phyloP scores from a whole-genome alignment of 2,888 invertebrate species.

The Sphaerophoria rueppellii region DNA sequence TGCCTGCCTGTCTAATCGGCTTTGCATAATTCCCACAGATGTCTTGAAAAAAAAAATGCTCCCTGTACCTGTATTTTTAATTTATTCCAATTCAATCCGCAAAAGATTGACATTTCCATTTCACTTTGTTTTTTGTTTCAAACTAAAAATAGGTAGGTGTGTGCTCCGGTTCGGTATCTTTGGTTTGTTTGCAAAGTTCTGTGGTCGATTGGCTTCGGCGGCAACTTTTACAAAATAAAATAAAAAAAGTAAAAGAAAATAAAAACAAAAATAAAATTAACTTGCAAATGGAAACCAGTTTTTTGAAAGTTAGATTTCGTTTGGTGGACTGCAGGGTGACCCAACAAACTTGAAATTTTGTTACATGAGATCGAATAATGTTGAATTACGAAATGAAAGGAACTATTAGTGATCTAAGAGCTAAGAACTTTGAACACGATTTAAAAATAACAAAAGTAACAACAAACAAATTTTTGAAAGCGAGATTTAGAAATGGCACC shows the following conservation, averaged over 20 bases:
- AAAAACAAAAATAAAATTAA: slow-evolving; percentile 46
- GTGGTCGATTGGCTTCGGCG: slow-evolving; percentile 48
- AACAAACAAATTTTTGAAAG: no score
- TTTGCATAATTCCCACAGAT: slow-evolving; percentile 64
- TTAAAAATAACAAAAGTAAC: no score
- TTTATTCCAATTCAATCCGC: slow-evolving; percentile 13
- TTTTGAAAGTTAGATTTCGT: neutral
- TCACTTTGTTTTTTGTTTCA: neutral
- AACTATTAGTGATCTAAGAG: no score
- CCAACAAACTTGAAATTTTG: no score
- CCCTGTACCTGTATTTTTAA: neutral
- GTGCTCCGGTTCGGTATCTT: slow-evolving; percentile 24
- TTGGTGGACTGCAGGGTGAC: neutral
- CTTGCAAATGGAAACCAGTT: slow-evolving; percentile 64
- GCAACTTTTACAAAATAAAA: slow-evolving; percentile 57
- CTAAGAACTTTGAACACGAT: no score
- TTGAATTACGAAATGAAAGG: no score
- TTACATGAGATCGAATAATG: no score
- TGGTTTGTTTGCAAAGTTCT: slow-evolving; percentile 41
- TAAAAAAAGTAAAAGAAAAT: neutral
- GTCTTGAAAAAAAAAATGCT: slow-evolving; percentile 32
- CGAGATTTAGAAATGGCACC: neutral
- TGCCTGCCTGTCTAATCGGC: slow-evolving; percentile 45
- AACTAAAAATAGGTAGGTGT: neutral
- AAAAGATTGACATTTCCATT: slow-evolving; percentile 32